These are phyloP conservation scores for Melipona beecheii DNA, from an alignment of 2,888 invertebrate genomes.

Conservation along the genomic window DNA sequence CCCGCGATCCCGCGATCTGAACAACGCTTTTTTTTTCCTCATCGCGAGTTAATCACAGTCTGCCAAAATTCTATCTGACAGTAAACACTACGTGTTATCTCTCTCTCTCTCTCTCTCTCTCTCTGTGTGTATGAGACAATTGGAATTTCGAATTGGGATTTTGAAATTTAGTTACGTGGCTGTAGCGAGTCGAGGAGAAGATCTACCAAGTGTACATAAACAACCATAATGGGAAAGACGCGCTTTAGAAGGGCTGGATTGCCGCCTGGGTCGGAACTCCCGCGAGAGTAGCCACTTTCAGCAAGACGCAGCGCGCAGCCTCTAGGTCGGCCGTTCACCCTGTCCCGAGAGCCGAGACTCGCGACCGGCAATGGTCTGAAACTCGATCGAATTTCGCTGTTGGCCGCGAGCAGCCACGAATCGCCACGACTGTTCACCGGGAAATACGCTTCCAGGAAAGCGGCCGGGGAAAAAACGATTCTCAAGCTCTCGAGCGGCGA, in stretches of 20 bases:
- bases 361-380: conserved; percentile 73
- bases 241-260: conserved; percentile 18
- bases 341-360: conserved; percentile 75
- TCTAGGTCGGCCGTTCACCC: conserved; percentile 84
- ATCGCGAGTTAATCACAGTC: too few species aligned
- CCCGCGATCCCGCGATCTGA: neutral
- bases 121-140: neutral
- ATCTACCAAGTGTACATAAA: neutral
- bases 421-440: conserved; percentile 20
- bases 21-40: neutral
- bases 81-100: too few species aligned
- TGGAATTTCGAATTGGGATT: neutral
- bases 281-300: conserved; percentile 65
- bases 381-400: conserved; percentile 76
- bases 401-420: conserved; percentile 20
- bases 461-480: neutral
- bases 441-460: conserved; percentile 52
- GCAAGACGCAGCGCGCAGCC: conserved; percentile 78
- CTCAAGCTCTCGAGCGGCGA: neutral
- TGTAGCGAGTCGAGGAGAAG: neutral
- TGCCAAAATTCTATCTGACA: too few species aligned
- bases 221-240: neutral
- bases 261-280: conserved; percentile 58
- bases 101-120: too few species aligned
- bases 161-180: neutral